Evolutionary conservation across 2,888 invertebrate species (phyloP), one percentile per base, ranked within the genome.

Genomic region (Synergus umbraculus): DNA sequence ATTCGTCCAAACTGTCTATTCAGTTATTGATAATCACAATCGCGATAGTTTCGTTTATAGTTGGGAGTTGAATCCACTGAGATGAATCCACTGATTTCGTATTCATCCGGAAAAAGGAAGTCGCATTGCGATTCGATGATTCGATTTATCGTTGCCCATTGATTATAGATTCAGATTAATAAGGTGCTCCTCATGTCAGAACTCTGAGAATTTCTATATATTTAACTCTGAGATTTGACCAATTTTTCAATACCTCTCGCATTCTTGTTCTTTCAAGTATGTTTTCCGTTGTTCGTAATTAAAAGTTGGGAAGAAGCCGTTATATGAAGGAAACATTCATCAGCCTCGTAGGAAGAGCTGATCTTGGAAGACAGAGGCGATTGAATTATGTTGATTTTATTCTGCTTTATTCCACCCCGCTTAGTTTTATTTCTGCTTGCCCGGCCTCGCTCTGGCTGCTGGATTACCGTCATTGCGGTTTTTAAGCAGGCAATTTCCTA

Each of bases 341-440:
- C 29, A 49, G 37, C 10, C 10, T 78, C 80, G 85, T 84, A 86
- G 84, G 81, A 85, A 85, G 82, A 82, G 82, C 86, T 87, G 90
- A 91, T 91, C 88, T 91, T 88, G 85, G 86, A 89, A 90, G 90
- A 90, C 89, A 88, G 87, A 86, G 86, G 87, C 91, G 89, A 91
- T 91, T 91, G 91, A 92, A 89, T 92, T 91, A 92, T 90, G 91
- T 89, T 91, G 91, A 92, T 92, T 92, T 92, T 92, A 92, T 92
- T 90, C 91, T 82, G 86, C 85, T 85, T 87, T 89, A 89, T 90
- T 88, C 90, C 87, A 88, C 86, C 88, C 88, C 83, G 79, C 54
- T 78, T 80, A 78, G 76, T 83, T 83, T 83, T 82, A 83, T 83
- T 82, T 81, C 76, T 78, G 80, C 78, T 77, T 79, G 78, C 83